Percentiles rank a stretch among this genome's conserved stretches.
These are phyloP conservation scores for Quiscalus mexicanus DNA, from an alignment of 2,113 vertebrate species.

Conservation along the genomic window DNA sequence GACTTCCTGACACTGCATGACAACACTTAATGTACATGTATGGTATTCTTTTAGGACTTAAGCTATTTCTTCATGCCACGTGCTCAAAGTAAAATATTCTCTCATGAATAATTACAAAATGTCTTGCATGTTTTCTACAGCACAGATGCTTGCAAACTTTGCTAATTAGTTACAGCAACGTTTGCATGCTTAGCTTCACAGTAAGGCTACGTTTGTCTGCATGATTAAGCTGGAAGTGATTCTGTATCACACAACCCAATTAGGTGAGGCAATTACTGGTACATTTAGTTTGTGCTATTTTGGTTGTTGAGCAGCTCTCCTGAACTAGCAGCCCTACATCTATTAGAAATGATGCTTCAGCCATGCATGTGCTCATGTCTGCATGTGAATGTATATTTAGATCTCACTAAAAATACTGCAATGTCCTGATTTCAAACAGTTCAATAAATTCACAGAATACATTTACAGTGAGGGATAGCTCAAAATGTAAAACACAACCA, in stretches of 20 bases:
- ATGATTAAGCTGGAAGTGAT: neutral
- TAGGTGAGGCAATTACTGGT: neutral
- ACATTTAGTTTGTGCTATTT: neutral
- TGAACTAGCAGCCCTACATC: neutral
- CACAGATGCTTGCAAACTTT: neutral
- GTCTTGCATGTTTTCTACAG: neutral
- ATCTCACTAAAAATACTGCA: neutral
- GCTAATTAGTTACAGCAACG: neutral
- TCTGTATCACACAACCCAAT: neutral
- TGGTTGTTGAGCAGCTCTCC: neutral
- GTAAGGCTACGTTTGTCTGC: neutral
- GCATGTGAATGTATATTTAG: neutral
- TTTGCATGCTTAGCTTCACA: neutral
- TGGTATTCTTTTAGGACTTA: neutral
- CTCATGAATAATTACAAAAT: neutral
- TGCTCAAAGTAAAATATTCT: neutral
- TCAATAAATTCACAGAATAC: neutral
- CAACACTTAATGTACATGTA: neutral
- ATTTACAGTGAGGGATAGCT: neutral
- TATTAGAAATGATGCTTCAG: neutral
- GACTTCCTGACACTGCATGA: neutral
- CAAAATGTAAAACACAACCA: neutral
- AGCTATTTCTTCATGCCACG: neutral
- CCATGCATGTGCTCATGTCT: neutral
- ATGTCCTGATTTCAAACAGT: neutral